A percentile compares a stretch with the other conserved stretches of the same genome.
Evolutionary conservation across 2,797 vertebrate species (phyloP).

Genomic region (Gila robusta): DNA sequence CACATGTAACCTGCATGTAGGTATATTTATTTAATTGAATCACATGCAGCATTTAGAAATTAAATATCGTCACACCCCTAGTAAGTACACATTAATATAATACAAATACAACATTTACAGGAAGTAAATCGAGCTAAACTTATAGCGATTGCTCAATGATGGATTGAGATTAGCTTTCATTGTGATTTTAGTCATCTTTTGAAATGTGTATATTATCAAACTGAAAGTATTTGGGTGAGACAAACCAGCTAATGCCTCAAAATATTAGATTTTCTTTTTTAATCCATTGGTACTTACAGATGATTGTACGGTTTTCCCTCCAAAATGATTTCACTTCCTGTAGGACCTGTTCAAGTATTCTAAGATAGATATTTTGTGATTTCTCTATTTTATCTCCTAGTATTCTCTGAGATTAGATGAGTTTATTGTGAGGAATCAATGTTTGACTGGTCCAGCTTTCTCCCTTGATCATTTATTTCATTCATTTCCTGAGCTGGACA

Average conservation of each 20-base stretch:
- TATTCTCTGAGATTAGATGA: conserved; percentile 6
- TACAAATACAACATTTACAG: neutral
- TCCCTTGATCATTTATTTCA: conserved; percentile 21
- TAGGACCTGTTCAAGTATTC: neutral
- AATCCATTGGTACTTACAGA: neutral
- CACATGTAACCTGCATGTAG: no score
- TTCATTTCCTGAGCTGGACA: conserved; percentile 27
- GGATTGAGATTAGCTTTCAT: neutral
- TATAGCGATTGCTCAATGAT: neutral
- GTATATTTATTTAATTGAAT: no score
- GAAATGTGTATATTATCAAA: neutral
- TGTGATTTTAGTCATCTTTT: neutral
- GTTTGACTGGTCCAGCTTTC: conserved; percentile 16
- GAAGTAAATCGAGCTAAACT: neutral
- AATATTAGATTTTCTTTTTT: neutral
- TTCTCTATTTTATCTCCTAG: neutral
- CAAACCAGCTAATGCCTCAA: neutral
- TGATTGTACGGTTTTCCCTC: neutral
- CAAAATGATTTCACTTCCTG: neutral
- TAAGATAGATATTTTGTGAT: neutral
- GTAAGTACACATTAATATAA: neutral
- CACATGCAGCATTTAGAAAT: no score
- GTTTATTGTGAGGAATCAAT: conserved; percentile 44
- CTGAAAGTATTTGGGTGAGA: neutral
- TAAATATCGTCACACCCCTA: no score